Evolutionary conservation across 2,113 vertebrate species (phyloP).

Genomic region (Puntigrus tetrazona): DNA sequence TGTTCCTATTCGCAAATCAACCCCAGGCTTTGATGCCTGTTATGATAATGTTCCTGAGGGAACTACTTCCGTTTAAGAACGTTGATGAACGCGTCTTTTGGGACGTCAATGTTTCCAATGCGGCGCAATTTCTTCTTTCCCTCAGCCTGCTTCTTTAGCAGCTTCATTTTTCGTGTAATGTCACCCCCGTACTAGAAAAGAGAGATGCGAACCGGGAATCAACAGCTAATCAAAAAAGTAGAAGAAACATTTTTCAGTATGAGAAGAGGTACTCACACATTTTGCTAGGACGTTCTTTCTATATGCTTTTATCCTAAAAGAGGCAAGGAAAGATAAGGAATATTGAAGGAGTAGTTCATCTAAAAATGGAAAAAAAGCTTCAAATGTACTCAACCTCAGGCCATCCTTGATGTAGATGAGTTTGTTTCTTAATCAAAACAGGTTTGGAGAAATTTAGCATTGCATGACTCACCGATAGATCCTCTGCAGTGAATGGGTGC

Average conservation of each 20-base stretch:
- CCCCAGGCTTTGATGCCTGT: neutral
- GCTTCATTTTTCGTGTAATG: constrained; percentile 95
- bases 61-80: constrained; percentile 80
- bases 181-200: constrained; percentile 89
- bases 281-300: constrained; percentile 96
- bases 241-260: neutral
- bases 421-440: no score
- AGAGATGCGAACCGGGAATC: neutral
- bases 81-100: constrained; percentile 91
- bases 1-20: constrained; percentile 1
- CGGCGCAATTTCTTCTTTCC: constrained; percentile 93
- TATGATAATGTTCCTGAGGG: neutral
- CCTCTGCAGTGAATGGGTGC: no score
- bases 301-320: constrained; percentile 90
- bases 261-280: constrained; percentile 84
- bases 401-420: no score
- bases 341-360: neutral
- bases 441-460: no score
- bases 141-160: constrained; percentile 92
- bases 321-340: constrained; percentile 12
- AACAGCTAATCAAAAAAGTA: neutral
- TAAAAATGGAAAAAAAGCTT: neutral
- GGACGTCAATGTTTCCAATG: constrained; percentile 90
- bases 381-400: neutral
- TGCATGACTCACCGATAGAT: no score